Base-by-base conservation (phyloP, 2,888 invertebrate genomes). In the Masnerella sp. region DNA sequence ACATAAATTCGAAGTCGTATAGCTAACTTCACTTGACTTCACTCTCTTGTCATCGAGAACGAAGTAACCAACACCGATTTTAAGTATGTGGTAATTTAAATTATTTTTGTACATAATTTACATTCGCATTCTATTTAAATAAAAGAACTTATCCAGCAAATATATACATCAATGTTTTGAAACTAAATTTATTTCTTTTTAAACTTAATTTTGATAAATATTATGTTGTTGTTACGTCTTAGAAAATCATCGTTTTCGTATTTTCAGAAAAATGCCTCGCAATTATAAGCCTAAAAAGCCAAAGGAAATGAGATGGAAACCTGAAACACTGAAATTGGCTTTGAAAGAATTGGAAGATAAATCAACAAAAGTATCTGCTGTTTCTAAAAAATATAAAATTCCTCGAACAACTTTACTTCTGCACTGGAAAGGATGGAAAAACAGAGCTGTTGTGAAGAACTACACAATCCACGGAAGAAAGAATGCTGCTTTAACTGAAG, bases 191-290 rank as follows among this genome's bases (percentile, higher is more conserved):
- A n/a, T n/a, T n/a, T n/a, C n/a, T n/a, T n/a, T n/a, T n/a, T n/a
- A n/a, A n/a, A n/a, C n/a, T n/a, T n/a, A n/a, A n/a, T n/a, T n/a
- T n/a, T n/a, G n/a, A n/a, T n/a, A n/a, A n/a, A n/a, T n/a, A n/a
- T n/a, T n/a, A n/a, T n/a, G n/a, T n/a, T n/a, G n/a, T n/a, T n/a
- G n/a, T n/a, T n/a, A n/a, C n/a, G n/a, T n/a, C n/a, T n/a, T n/a
- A n/a, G n/a, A n/a, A 25, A 25, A 25, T 25, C 7, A 25, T 25
- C 7, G 25, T 34, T 34, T 34, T 34, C n/a, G n/a, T 34, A 4
- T 11, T n/a, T 34, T 34, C n/a, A 34, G 34, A n/a, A 34, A n/a
- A 34, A 34, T 34, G 34, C 34, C 34, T 7, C 34, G 34, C 3
- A 34, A 8, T n/a, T 34, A 34, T 34, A 11, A n/a, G n/a, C 5